Conservation (phyloP, 2,113 vertebrate species). For the Sinocyclocheilus anshuiensis region DNA sequence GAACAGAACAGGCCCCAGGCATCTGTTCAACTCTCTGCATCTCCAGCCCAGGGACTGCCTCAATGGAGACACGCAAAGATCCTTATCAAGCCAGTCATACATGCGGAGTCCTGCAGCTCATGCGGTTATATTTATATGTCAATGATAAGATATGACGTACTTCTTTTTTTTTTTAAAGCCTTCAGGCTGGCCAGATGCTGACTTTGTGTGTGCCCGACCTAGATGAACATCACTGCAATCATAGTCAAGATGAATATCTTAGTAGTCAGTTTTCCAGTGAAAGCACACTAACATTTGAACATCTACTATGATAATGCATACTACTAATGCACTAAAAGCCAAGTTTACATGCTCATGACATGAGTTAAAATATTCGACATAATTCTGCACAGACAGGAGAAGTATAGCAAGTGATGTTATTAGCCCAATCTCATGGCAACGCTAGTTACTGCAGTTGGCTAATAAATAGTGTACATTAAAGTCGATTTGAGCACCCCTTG, state of each 20-base stretch:
- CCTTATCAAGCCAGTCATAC: constrained; percentile 28
- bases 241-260: neutral
- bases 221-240: neutral
- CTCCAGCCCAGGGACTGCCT: neutral
- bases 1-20: constrained; percentile 3
- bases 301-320: neutral
- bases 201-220: neutral
- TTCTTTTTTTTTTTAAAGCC: constrained; percentile 18
- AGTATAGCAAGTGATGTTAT: too few species aligned
- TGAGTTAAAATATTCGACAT: too few species aligned
- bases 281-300: neutral
- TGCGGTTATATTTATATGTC: neutral
- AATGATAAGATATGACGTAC: neutral
- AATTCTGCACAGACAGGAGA: too few species aligned
- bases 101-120: neutral
- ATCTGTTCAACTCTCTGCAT: neutral
- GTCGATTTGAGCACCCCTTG: too few species aligned
- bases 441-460: too few species aligned
- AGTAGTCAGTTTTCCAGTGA: neutral
- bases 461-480: too few species aligned
- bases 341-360: neutral
- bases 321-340: neutral
- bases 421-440: too few species aligned
- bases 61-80: constrained; percentile 24
- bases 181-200: neutral